phyloP scores from a whole-genome alignment of 2,888 invertebrate genomes.

The Cantharis lateralis region DNA sequence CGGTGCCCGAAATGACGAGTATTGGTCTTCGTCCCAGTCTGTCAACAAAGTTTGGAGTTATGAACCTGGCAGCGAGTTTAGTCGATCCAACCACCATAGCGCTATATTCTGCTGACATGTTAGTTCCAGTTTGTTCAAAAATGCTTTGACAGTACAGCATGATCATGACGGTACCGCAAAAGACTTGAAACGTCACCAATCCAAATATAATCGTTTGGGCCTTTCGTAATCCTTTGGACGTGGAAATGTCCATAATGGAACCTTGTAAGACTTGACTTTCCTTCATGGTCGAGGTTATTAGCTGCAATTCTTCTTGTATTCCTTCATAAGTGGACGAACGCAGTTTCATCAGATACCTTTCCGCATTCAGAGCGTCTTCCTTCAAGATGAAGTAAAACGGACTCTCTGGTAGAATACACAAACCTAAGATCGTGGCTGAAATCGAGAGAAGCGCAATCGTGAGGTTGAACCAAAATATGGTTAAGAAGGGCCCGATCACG shows the following conservation, averaged over 20 bases:
- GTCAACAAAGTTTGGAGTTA: conserved; percentile 77
- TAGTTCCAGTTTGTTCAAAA: conserved; percentile 67
- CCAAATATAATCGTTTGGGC: conserved; percentile 2
- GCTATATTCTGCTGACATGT: conserved; percentile 63
- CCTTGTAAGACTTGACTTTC: conserved; percentile 51
- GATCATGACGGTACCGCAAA: conserved; percentile 80
- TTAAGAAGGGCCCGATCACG: conserved; percentile 71
- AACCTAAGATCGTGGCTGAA: conserved; percentile 64
- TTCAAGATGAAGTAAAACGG: conserved; percentile 71
- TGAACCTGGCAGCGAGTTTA: conserved; percentile 70
- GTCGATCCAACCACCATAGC: conserved; percentile 77
- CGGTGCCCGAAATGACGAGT: conserved; percentile 68
- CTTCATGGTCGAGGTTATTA: conserved; percentile 60
- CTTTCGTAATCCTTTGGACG: conserved; percentile 71
- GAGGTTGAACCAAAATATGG: conserved; percentile 68
- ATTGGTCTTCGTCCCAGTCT: conserved; percentile 72
- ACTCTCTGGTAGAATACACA: conserved; percentile 77
- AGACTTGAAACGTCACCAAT: conserved; percentile 72
- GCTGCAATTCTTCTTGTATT: conserved; percentile 67
- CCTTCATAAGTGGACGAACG: conserved; percentile 65
- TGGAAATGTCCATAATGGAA: conserved; percentile 50
- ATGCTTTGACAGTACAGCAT: conserved; percentile 77
- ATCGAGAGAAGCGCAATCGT: conserved; percentile 67
- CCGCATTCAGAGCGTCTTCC: conserved; percentile 60
- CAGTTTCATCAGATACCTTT: conserved; percentile 67